phyloP scores from a whole-genome alignment of 2,113 vertebrate species.

The Puma concolor region DNA sequence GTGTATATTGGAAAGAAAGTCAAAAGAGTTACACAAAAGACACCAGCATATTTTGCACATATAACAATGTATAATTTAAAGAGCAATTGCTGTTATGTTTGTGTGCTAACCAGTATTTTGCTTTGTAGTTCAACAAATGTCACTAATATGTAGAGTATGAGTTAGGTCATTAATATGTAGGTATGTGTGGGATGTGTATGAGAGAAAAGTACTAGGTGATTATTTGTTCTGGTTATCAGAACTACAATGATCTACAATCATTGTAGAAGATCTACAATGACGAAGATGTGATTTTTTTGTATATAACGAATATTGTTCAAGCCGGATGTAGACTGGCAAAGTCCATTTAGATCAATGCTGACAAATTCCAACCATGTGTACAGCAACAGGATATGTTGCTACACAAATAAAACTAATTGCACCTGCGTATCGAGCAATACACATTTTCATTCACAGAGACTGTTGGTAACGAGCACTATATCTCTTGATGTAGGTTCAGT shows the following conservation, averaged over 20 bases:
- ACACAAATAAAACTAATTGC: neutral
- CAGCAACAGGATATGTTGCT: neutral
- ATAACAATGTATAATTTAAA: neutral
- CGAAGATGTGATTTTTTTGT: neutral
- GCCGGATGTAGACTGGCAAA: neutral
- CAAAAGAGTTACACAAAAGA: conserved; percentile 29
- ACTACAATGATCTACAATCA: too few species aligned
- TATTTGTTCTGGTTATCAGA: conserved; percentile 17
- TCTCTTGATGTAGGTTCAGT: neutral
- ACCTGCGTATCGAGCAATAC: neutral
- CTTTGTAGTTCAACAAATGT: neutral
- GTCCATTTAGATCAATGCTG: neutral
- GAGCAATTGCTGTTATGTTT: neutral
- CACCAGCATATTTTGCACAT: neutral
- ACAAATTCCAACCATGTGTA: neutral
- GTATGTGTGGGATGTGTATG: neutral
- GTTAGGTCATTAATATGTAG: neutral
- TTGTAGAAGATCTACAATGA: neutral
- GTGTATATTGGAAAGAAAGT: neutral
- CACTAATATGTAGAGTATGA: neutral
- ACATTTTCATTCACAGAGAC: neutral
- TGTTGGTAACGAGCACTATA: neutral
- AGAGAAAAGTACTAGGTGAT: neutral
- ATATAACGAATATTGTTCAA: neutral
- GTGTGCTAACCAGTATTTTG: neutral